These are phyloP conservation scores for Nyctalus aviator DNA, from an alignment of 2,797 vertebrate genomes.

Conservation along the genomic window DNA sequence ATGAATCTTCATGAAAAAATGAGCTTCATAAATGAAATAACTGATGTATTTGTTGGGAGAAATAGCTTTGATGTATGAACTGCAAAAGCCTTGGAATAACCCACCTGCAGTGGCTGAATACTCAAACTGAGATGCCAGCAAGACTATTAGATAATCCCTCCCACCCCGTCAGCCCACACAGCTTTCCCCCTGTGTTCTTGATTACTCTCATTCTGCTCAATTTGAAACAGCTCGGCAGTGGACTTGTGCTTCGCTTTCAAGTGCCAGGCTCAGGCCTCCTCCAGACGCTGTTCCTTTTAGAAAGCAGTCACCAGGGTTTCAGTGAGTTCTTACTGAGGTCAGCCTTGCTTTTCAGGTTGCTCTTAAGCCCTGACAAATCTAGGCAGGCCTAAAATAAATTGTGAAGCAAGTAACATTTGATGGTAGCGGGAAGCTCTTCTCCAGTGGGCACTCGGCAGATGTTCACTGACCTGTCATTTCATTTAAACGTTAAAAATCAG, in stretches of 20 bases:
- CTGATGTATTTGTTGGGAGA: conserved; percentile 61
- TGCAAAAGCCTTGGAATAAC: conserved; percentile 19
- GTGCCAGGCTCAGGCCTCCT: conserved; percentile 68
- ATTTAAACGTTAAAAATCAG: conserved; percentile 57
- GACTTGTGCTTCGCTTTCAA: conserved; percentile 37
- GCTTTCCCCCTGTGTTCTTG: conserved; percentile 41
- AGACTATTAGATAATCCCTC: conserved; percentile 41
- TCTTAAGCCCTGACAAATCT: conserved; percentile 62
- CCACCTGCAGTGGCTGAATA: not conserved
- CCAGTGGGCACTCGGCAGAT: conserved; percentile 38
- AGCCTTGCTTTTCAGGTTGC: conserved; percentile 69
- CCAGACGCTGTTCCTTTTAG: conserved; percentile 60
- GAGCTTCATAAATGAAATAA: conserved; percentile 62
- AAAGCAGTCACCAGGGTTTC: conserved; percentile 69
- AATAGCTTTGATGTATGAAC: conserved; percentile 49
- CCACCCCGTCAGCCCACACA: not conserved
- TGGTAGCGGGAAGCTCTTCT: conserved; percentile 42
- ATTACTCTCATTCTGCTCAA: conserved; percentile 67
- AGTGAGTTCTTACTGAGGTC: conserved; percentile 65
- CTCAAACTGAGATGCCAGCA: conserved; percentile 41
- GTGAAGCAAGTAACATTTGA: conserved; percentile 68
- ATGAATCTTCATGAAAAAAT: conserved; percentile 52
- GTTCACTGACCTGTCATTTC: conserved; percentile 35
- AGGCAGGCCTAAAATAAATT: conserved; percentile 73
- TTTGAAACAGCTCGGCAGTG: conserved; percentile 69